Evolutionary conservation across 2,797 vertebrate genomes (phyloP), one percentile per base, ranked within the genome.

Genomic region (Odontamblyopus rebecca): DNA sequence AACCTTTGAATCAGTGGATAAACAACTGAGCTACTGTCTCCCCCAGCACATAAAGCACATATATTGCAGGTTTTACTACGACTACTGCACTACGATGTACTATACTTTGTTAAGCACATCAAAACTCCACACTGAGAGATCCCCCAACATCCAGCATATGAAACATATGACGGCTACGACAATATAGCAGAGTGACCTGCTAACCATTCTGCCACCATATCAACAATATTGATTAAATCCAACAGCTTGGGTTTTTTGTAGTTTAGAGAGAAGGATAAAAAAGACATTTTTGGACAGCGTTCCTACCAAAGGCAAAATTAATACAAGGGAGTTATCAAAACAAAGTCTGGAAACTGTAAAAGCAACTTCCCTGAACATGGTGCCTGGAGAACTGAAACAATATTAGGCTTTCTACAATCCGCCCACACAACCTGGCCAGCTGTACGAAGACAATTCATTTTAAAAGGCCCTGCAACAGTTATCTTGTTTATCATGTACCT

Each of bases 401-500:
- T 69, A 69, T 69, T 27, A 70, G 56, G 75, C 68, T 51, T 70
- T 72, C 56, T 75, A 62, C 50, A 80, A 69, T 61, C 35, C 74
- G 68, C 74, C 75, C 79, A 77, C 74, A 56, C 72, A 73, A 29
- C 67, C 59, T 32, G 19, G 59, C 70, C 76, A 85, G 76, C 72
- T 83, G 80, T 73, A 68, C 41, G 1, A 72, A 71, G 54, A 69
- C 85, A 75, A 73, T 69, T 61, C 3, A 57, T 67, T 77, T 16
- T 23, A 62, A 81, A 74, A 59, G 66, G 19, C 15, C 53, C 30
- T 66, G 75, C 68, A 64, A 41, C 18, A 7, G 32, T 27, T 48
- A 4, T 5, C 51, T 9, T 38, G 57, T 74, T 57, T 16, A 27
- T 62, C 56, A 61, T 62, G 0, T 83, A 92, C 92, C 93, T 99